phyloP scores from a whole-genome alignment of 2,113 vertebrate species.

The Cygnus buccinator region DNA sequence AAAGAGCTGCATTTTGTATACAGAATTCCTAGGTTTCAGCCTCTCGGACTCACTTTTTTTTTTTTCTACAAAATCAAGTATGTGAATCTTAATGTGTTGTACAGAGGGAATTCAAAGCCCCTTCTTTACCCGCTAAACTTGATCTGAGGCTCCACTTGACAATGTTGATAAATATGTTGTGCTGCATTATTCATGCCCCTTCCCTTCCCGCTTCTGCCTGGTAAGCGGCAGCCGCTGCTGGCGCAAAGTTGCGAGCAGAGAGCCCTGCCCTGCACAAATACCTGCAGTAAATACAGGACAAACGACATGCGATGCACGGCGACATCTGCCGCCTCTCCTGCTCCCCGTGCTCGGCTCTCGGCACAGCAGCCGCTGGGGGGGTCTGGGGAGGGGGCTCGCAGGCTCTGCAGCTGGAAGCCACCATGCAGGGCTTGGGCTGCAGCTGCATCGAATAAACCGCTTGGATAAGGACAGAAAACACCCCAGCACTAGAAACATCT shows the following conservation, averaged over 20 bases:
- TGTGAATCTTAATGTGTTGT: conserved; percentile 40
- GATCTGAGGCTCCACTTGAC: conserved; percentile 35
- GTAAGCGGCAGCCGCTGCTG: not conserved
- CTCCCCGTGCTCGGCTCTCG: not conserved
- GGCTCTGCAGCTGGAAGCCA: conserved; percentile 57
- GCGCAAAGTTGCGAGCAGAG: conserved; percentile 13
- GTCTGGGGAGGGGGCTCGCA: not conserved
- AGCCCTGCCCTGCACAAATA: conserved; percentile 49
- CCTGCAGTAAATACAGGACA: conserved; percentile 69
- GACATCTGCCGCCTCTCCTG: conserved; percentile 31
- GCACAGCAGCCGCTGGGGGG: not conserved
- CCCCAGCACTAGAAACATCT: conserved; percentile 54
- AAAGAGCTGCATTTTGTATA: not conserved
- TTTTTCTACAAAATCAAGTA: not conserved
- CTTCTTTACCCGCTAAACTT: conserved; percentile 25
- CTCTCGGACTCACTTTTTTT: not conserved
- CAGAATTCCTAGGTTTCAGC: not conserved
- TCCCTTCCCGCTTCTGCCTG: conserved; percentile 32
- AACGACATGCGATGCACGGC: not conserved
- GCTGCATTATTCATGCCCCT: conserved; percentile 66
- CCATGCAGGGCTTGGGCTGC: conserved; percentile 39
- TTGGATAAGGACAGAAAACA: conserved; percentile 49
- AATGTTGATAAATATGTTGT: conserved; percentile 49
- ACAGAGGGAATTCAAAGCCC: conserved; percentile 27
- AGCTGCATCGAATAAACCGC: conserved; percentile 72